Evolutionary conservation across 1,140 invertebrate species (phyloP), one percentile per base, ranked within the genome.

Genomic region (Aplysia californica): DNA sequence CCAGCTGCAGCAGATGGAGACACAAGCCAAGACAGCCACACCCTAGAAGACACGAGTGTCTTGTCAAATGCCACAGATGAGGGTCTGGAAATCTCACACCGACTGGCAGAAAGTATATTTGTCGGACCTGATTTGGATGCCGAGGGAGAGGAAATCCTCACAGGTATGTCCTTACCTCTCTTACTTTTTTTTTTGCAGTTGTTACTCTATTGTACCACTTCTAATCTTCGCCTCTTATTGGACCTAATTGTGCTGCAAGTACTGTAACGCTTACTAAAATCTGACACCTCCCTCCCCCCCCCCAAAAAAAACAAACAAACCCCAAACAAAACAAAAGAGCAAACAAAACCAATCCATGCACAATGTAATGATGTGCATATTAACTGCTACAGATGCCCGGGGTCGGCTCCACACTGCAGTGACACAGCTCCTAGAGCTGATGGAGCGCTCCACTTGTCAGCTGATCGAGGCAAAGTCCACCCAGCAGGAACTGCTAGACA

Each of bases 51-150:
- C 44, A 86, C 85, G 0, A 84, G 82, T 70, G 78, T 85, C 23
- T 39, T 84, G 31, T 87, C 86, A n/a, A 85, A 79, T 68, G 78
- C 79, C 20, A 86, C 84, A 23, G 86, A 87, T 68, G 88, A 89
- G 69, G 87, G 87, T 0, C 78, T 89, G 29, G 87, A 87, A 61
- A 67, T 89, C 33, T 89, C 88, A 21, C 85, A 87, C 70, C 81
- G 83, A 44, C 76, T 87, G 64, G 81, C 79, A 44, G 87, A 88
- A 58, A 84, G 81, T 76, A 83, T 89, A 56, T 89, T 89, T 79
- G 80, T 80, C 39, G 87, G 87, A 15, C 87, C 87, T 20, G 85
- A 86, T 20, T 76, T 89, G 23, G 86, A 85, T 65, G 75, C 81
- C 3, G 88, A 87, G 38, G 85, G 83, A 44, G 84, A 87, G 58